These are phyloP conservation scores for Mobula hypostoma DNA, from an alignment of 2,113 vertebrate species.

Conservation along the genomic window DNA sequence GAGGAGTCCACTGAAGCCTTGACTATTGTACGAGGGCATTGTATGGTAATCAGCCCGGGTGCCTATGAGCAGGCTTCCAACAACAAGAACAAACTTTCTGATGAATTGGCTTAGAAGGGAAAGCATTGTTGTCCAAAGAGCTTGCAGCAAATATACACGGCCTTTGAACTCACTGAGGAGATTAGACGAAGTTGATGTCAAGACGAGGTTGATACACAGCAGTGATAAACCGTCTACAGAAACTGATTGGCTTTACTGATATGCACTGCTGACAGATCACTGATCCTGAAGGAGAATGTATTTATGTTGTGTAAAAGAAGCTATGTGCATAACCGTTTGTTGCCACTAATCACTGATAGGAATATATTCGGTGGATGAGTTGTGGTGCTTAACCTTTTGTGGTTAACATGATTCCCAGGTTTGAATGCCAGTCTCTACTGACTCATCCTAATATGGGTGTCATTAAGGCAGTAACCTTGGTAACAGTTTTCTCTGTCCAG, in stretches of 20 bases:
- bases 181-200: slow-evolving; percentile 37
- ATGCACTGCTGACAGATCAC: not conserved
- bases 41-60: slow-evolving; percentile 27
- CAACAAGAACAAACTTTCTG: slow-evolving; percentile 23
- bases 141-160: slow-evolving; percentile 22
- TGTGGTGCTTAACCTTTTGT: not conserved
- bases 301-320: not conserved
- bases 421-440: not conserved
- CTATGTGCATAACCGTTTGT: not conserved
- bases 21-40: not conserved
- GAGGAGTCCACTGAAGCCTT: not conserved
- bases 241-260: not conserved
- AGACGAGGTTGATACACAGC: slow-evolving; percentile 40
- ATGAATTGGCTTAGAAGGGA: not conserved
- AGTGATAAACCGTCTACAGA: not conserved
- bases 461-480: not conserved
- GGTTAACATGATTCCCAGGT: not conserved
- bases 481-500: not conserved
- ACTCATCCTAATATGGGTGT: not conserved
- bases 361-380: not conserved
- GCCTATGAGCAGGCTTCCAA: not conserved
- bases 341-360: not conserved
- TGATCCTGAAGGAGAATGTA: not conserved
- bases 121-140: slow-evolving; percentile 37
- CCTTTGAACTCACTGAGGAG: slow-evolving; percentile 40